Base-by-base conservation (phyloP, 2,113 vertebrate species). In the Oryzias celebensis region DNA sequence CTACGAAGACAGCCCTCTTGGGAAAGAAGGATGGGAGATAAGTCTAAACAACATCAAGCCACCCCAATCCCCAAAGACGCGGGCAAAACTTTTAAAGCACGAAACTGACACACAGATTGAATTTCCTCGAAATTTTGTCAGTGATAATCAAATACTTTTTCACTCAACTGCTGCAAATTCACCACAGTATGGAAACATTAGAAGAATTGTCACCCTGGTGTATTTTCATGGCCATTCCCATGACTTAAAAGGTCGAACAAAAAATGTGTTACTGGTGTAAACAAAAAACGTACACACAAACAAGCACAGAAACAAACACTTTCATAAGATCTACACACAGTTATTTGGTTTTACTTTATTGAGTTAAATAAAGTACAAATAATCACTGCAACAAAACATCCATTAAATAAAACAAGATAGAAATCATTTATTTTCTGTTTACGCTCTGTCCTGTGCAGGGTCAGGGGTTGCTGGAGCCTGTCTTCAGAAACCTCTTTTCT, bases 1-100 rank as follows among this genome's bases (percentile, higher is more conserved):
- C 82, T 86, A 63, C 78, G 73, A 71, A 86, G 80, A 85, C 85
- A 71, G 69, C 73, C 79, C 85, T 87, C 88, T 57, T 23, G 75
- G 58, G 80, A 69, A 48, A 20, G 54, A 36, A 74, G 53, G 71
- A 49, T 62, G 45, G 50, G 62, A 73, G 79, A 80, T 70, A 77
- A 77, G 81, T 83, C 83, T 58, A 84, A 87, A 89, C 81, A 89
- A 80, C 81, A 88, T 85, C 86, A 77, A 86, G 85, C 87, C 86
- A 75, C 87, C 58, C 22, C 77, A 85, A 49, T 70, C 84, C 78
- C 77, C 41, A 50, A 73, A 84, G 71, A 77, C 62, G 47, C 63
- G 59, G 65, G 70, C 81, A 69, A 63, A 83, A 86, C 81, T 73
- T 86, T 75, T 69, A 78, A 73, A 48, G 26, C 65, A 70, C 78